These are phyloP conservation scores for Hyles vespertilio DNA, from an alignment of 1,140 invertebrate genomes.

Conservation along the genomic window DNA sequence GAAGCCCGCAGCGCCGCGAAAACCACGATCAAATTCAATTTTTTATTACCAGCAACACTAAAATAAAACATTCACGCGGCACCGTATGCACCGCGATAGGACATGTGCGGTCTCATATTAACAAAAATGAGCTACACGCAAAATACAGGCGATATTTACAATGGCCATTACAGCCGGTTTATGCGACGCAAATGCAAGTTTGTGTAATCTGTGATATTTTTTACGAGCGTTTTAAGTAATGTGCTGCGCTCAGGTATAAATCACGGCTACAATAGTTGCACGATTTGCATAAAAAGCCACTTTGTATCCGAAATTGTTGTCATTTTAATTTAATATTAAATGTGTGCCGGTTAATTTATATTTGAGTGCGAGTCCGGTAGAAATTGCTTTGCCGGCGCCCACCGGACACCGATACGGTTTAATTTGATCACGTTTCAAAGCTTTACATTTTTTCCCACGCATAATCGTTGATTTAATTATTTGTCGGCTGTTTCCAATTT, in stretches of 20 bases:
- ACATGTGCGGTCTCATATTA: constrained; percentile 41
- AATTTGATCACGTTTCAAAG: constrained; percentile 36
- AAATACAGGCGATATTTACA: constrained; percentile 49
- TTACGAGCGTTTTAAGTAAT: constrained; percentile 47
- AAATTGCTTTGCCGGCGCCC: constrained; percentile 25
- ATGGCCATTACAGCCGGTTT: constrained; percentile 38
- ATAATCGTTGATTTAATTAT: no score
- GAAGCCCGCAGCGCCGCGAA: no score
- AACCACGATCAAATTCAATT: no score
- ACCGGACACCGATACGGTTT: constrained; percentile 30
- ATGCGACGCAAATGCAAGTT: constrained; percentile 42
- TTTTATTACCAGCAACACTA: constrained; percentile 4
- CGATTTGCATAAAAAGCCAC: constrained; percentile 49
- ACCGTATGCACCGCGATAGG: constrained; percentile 28
- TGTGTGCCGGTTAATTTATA: constrained; percentile 31
- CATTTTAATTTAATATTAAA: constrained; percentile 46
- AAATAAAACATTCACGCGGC: constrained; percentile 5
- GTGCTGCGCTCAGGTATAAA: constrained; percentile 31
- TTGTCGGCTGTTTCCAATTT: no score
- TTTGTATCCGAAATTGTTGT: constrained; percentile 37
- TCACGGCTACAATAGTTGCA: constrained; percentile 41
- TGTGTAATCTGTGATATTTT: constrained; percentile 42
- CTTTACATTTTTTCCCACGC: constrained; percentile 18
- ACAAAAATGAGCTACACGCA: constrained; percentile 29
- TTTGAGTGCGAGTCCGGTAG: constrained; percentile 20